phyloP scores from a whole-genome alignment of 2,797 vertebrate species.

The Darevskia nairensis region DNA sequence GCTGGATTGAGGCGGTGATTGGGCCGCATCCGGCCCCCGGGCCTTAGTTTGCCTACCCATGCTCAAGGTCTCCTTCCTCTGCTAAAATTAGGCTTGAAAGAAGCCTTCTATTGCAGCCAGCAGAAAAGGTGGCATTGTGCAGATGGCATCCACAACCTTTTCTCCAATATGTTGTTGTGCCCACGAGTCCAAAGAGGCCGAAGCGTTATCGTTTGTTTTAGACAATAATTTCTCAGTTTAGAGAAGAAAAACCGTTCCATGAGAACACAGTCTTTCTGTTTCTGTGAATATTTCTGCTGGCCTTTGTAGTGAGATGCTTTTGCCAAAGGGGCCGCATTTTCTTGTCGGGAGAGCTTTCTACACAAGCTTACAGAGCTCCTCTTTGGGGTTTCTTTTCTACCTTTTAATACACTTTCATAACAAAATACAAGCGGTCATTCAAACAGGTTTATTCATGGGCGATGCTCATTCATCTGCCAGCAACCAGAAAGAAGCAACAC shows the following conservation, averaged over 20 bases:
- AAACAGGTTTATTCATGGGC: conserved; percentile 73
- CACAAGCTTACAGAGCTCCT: conserved; percentile 74
- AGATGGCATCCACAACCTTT: no score
- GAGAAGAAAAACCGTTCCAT: not conserved
- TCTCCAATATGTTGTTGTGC: no score
- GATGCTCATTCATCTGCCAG: conserved; percentile 70
- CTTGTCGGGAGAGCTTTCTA: conserved; percentile 71
- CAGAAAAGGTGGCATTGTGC: no score
- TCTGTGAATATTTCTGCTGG: conserved; percentile 74
- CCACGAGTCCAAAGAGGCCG: no score
- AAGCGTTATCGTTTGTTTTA: not conserved
- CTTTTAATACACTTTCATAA: conserved; percentile 79
- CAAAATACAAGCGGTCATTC: conserved; percentile 78
- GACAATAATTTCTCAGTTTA: not conserved
- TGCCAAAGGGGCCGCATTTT: conserved; percentile 71
- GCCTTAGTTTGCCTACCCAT: no score
- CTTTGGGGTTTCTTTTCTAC: conserved; percentile 73
- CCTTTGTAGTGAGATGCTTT: conserved; percentile 77
- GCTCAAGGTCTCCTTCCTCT: no score
- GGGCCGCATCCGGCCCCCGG: no score
- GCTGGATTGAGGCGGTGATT: no score
- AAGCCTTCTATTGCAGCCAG: no score
- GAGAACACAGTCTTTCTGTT: not conserved
- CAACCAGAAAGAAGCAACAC: conserved; percentile 70
- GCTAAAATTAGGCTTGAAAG: no score